Percentiles rank a stretch among this genome's conserved stretches.
phyloP scores from a whole-genome alignment of 2,888 invertebrate species.

The Nephrocerus scutellatus region DNA sequence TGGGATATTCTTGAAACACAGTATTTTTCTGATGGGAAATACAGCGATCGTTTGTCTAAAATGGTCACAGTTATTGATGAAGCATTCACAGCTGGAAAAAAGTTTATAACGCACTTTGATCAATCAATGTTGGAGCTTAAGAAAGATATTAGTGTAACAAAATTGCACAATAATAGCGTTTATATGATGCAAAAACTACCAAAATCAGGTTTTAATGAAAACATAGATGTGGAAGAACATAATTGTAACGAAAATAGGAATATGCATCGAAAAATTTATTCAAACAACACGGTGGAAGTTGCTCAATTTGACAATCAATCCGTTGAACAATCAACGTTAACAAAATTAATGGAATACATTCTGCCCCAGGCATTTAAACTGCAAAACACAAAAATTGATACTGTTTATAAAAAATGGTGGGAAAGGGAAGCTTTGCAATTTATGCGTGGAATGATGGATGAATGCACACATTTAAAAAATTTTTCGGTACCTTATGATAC shows the following conservation, averaged over 20 bases:
- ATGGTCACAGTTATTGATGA: conserved; percentile 76
- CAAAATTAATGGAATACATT: conserved; percentile 43
- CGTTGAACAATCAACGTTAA: conserved; percentile 31
- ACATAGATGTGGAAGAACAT: background rate
- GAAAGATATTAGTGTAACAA: conserved; percentile 38
- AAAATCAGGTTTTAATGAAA: background rate
- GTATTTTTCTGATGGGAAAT: conserved; percentile 72
- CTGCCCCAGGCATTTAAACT: conserved; percentile 30
- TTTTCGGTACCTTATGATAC: conserved; percentile 85
- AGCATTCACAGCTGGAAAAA: conserved; percentile 64
- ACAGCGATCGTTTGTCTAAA: conserved; percentile 77
- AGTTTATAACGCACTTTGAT: conserved; percentile 62
- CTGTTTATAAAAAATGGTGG: conserved; percentile 60
- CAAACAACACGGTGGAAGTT: too few species aligned
- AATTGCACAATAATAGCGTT: conserved; percentile 10
- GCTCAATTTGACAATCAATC: background rate
- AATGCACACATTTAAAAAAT: conserved; percentile 93
- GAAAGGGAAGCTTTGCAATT: conserved; percentile 80
- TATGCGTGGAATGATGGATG: conserved; percentile 98
- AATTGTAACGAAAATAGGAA: too few species aligned
- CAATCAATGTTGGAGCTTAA: conserved; percentile 49
- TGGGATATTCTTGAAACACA: conserved; percentile 88
- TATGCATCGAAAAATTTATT: too few species aligned
- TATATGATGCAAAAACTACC: background rate
- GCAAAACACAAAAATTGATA: conserved; percentile 47